phyloP scores from a whole-genome alignment of 1,140 invertebrate species.

The Aradophagus sp. region DNA sequence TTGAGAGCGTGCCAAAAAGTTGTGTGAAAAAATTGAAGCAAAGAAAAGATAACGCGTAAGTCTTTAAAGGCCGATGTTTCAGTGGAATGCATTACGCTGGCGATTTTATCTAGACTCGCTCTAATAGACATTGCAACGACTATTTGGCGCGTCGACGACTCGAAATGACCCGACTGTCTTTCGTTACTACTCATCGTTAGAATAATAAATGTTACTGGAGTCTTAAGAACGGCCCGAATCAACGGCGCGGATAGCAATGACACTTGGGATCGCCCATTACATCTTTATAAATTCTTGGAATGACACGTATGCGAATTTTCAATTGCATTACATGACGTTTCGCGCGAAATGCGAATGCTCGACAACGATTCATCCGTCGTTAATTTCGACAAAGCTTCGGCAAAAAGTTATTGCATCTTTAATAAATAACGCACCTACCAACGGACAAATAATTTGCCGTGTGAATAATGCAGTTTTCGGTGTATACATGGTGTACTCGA shows the following conservation, averaged over 20 bases:
- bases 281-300: conserved; percentile 52
- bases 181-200: conserved; percentile 51
- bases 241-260: conserved; percentile 31
- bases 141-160: conserved; percentile 57
- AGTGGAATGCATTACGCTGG: conserved; percentile 26
- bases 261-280: conserved; percentile 34
- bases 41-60: neutral
- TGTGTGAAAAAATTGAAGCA: neutral
- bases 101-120: conserved; percentile 28
- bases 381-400: neutral
- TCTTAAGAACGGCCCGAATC: conserved; percentile 29
- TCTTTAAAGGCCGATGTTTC: conserved; percentile 25
- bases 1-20: too few relatives aligned
- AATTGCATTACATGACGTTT: conserved; percentile 43
- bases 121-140: conserved; percentile 47
- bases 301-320: conserved; percentile 42
- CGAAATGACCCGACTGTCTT: conserved; percentile 54
- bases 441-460: too few relatives aligned
- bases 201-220: conserved; percentile 47
- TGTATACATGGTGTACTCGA: too few relatives aligned
- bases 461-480: too few relatives aligned
- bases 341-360: conserved; percentile 11
- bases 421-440: too few relatives aligned
- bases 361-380: conserved; percentile 17
- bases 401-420: neutral